phyloP scores from a whole-genome alignment of 2,888 invertebrate genomes.

The Tryphoninae sp. region DNA sequence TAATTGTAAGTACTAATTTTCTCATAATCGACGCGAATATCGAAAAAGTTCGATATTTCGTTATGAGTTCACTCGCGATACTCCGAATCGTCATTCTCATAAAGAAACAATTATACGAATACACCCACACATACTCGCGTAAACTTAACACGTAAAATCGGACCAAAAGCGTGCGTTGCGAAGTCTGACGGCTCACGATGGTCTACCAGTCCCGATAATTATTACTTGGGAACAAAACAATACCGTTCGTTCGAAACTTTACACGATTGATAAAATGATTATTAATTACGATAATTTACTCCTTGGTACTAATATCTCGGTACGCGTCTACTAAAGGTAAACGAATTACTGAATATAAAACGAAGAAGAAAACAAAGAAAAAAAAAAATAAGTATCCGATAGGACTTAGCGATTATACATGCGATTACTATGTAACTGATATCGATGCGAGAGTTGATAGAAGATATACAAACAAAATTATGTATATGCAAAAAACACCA shows the following conservation, averaged over 20 bases:
- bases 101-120: slow-evolving; percentile 34
- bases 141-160: slow-evolving; percentile 41
- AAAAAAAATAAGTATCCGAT: slow-evolving; percentile 28
- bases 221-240: slow-evolving; percentile 52
- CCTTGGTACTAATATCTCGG: slow-evolving; percentile 42
- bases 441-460: slow-evolving; percentile 29
- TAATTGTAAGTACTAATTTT: slow-evolving; percentile 5
- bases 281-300: slow-evolving; percentile 29
- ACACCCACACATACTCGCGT: background rate
- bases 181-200: slow-evolving; percentile 45
- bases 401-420: slow-evolving; percentile 41
- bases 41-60: slow-evolving; percentile 40
- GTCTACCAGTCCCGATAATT: slow-evolving; percentile 47
- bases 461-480: slow-evolving; percentile 18
- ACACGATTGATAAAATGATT: slow-evolving; percentile 48
- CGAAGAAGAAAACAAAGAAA: background rate
- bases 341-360: slow-evolving; percentile 44
- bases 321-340: slow-evolving; percentile 22
- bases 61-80: slow-evolving; percentile 18
- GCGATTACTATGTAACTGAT: slow-evolving; percentile 43
- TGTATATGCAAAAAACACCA: slow-evolving; percentile 58
- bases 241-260: slow-evolving; percentile 51
- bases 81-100: slow-evolving; percentile 42
- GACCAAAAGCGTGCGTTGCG: slow-evolving; percentile 59
- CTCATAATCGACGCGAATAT: slow-evolving; percentile 12